phyloP scores from a whole-genome alignment of 2,888 invertebrate genomes.

The Ormyrus pomaceus region DNA sequence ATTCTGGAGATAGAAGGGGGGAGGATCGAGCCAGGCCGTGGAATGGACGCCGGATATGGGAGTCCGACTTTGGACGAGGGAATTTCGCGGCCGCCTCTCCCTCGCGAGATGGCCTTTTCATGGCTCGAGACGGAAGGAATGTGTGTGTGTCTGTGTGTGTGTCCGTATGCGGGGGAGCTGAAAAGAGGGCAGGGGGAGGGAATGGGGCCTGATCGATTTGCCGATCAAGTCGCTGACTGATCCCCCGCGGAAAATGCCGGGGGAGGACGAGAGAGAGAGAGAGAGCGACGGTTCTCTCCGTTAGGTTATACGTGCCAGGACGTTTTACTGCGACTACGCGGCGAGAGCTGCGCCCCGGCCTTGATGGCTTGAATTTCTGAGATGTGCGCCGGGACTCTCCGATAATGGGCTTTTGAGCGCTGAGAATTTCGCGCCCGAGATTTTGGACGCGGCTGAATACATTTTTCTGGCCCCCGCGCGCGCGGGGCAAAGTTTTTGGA shows the following conservation, averaged over 20 bases:
- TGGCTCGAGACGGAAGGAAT: not conserved
- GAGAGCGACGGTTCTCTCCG: not conserved
- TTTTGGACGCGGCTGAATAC: no score
- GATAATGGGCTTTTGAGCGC: no score
- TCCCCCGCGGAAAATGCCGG: conserved; percentile 34
- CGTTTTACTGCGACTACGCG: conserved; percentile 3
- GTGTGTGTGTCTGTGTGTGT: not conserved
- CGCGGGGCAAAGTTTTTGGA: no score
- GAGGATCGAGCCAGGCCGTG: not conserved
- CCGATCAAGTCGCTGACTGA: conserved; percentile 22
- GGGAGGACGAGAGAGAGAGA: not conserved
- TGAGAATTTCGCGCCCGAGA: no score
- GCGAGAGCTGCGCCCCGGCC: conserved; percentile 5
- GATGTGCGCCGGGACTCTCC: no score
- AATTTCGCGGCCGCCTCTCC: conserved; percentile 16
- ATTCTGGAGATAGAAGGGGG: conserved; percentile 32
- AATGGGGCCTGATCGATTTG: conserved; percentile 4
- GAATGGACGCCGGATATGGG: conserved; percentile 46
- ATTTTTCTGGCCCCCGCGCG: no score
- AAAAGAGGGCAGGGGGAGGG: conserved; percentile 6
- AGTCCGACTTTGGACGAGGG: conserved; percentile 37
- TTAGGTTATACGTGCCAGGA: not conserved
- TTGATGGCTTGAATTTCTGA: no score
- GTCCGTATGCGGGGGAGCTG: conserved; percentile 2
- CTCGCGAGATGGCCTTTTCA: conserved; percentile 41